Conservation (phyloP, 2,797 vertebrate species). For the Coccyzus lansbergi region DNA sequence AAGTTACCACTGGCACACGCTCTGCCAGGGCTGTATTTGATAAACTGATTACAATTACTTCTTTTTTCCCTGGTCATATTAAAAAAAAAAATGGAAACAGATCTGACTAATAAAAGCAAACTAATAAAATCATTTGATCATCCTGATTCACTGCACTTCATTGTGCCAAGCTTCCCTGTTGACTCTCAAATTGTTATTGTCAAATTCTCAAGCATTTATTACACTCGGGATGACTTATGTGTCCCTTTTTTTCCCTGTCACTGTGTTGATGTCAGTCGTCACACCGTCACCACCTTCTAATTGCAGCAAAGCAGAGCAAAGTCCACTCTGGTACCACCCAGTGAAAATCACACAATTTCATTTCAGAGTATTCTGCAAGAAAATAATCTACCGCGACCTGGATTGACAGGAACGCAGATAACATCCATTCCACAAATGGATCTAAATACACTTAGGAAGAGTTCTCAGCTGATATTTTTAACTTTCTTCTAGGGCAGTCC, state of each 20-base stretch:
- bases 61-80: conserved; percentile 75
- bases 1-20: conserved; percentile 39
- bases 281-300: neutral
- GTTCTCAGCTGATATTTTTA: neutral
- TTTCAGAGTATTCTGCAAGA: neutral
- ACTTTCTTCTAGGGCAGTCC: neutral
- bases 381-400: neutral
- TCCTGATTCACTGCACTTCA: conserved; percentile 79
- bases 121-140: conserved; percentile 85
- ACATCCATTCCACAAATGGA: neutral
- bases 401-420: neutral
- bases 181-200: conserved; percentile 81
- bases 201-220: conserved; percentile 71
- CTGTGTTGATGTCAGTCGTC: conserved; percentile 59
- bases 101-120: conserved; percentile 83
- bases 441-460: neutral
- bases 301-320: neutral
- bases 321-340: neutral
- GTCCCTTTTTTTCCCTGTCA: conserved; percentile 14
- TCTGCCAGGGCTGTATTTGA: conserved; percentile 67
- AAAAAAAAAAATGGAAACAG: conserved; percentile 76
- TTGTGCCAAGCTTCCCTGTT: conserved; percentile 76
- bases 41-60: conserved; percentile 81
- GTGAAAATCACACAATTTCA: neutral
- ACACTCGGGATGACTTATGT: conserved; percentile 54